Evolutionary conservation across 2,888 invertebrate species (phyloP).

Genomic region (Cecidostiba fungosa): DNA sequence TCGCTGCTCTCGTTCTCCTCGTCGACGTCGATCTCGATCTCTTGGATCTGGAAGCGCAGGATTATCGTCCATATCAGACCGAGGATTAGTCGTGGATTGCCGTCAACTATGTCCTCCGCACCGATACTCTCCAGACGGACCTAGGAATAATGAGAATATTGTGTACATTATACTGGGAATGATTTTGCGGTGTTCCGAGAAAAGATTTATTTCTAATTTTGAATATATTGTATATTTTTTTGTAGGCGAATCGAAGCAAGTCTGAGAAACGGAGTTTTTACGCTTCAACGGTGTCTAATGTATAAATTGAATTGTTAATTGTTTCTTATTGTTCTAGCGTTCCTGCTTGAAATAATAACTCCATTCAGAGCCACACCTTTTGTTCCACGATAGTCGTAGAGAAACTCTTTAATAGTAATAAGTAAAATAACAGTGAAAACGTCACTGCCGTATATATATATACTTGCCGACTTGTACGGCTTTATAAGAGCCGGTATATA

Average conservation of each 20-base stretch:
- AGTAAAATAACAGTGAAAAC: conserved; percentile 21
- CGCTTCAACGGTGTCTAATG: conserved; percentile 9
- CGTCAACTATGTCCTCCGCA: conserved; percentile 99
- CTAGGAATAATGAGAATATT: conserved; percentile 80
- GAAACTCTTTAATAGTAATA: conserved; percentile 13
- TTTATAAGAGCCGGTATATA: not conserved
- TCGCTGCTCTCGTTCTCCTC: conserved; percentile 98
- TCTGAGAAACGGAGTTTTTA: conserved; percentile 5
- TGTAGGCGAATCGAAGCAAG: not conserved
- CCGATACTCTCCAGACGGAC: conserved; percentile 98
- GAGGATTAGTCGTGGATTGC: conserved; percentile 97
- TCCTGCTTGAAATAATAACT: conserved; percentile 47
- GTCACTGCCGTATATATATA: not conserved
- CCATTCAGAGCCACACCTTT: conserved; percentile 41
- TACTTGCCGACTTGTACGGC: not conserved
- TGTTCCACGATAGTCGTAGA: not conserved
- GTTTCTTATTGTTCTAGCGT: conserved; percentile 33
- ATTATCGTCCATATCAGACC: conserved; percentile 99
- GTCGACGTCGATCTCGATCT: conserved; percentile 98
- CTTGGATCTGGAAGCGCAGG: conserved; percentile 98
- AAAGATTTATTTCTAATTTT: not conserved
- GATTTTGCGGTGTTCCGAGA: not conserved
- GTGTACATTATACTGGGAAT: not conserved
- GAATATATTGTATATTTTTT: not conserved
- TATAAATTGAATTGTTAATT: conserved; percentile 35